Percentiles rank a stretch among this genome's conserved stretches.
Conservation (phyloP, 2,888 invertebrate genomes). For the Pteria penguin region DNA sequence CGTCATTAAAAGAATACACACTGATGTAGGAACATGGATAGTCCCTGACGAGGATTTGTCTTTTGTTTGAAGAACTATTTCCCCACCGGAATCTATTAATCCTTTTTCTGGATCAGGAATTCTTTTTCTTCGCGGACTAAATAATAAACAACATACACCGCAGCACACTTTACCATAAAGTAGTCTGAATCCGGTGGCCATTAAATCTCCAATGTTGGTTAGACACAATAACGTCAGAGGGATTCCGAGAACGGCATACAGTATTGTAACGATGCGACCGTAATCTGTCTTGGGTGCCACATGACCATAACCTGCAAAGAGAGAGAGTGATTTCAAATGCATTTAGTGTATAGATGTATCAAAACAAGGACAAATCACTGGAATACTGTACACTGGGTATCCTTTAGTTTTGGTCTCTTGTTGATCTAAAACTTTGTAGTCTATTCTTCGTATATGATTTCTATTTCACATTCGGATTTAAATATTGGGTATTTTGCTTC, state of each 20-base stretch:
- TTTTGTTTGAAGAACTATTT: conserved; percentile 61
- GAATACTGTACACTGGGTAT: no score
- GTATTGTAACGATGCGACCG: conserved; percentile 77
- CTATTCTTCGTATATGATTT: no score
- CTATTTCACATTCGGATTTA: no score
- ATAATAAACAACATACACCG: conserved; percentile 73
- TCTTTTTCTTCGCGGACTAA: conserved; percentile 61
- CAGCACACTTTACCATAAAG: conserved; percentile 82
- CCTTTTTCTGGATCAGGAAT: conserved; percentile 69
- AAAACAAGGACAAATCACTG: no score
- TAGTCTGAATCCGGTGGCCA: conserved; percentile 80
- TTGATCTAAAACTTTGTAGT: no score
- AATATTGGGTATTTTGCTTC: no score
- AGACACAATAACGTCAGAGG: conserved; percentile 77
- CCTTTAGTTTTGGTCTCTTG: no score
- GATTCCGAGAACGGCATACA: conserved; percentile 78
- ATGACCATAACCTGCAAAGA: conserved; percentile 77
- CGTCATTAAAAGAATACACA: conserved; percentile 77
- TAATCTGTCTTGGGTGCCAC: conserved; percentile 76
- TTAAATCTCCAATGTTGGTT: conserved; percentile 78
- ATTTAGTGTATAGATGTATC: no score
- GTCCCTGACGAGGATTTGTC: conserved; percentile 69
- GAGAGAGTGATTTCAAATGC: no score
- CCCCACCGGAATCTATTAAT: conserved; percentile 44
- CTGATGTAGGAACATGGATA: conserved; percentile 77